Percentiles rank a stretch among this genome's conserved stretches.
Evolutionary conservation across 2,888 invertebrate species (phyloP).

Genomic region (Epinotia nisella): DNA sequence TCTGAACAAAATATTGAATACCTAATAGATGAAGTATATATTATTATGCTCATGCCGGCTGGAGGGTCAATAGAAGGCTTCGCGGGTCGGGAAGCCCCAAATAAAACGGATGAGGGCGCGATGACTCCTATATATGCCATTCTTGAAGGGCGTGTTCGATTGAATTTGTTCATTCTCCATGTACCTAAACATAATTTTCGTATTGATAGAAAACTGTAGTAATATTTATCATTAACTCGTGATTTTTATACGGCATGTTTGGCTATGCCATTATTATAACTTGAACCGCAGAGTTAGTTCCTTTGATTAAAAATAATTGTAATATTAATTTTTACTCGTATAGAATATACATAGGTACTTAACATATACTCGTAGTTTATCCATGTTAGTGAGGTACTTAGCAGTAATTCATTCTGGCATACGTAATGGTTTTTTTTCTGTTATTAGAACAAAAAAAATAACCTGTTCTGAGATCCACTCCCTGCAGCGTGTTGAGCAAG

Average conservation of each 20-base stretch:
- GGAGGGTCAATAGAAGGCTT: slow-evolving; percentile 41
- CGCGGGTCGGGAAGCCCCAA: slow-evolving; percentile 32
- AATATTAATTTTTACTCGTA: too few relatives aligned
- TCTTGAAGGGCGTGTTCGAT: slow-evolving; percentile 26
- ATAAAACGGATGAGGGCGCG: slow-evolving; percentile 40
- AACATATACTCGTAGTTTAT: too few relatives aligned
- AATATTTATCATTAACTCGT: slow-evolving; percentile 14
- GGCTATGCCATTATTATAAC: not conserved
- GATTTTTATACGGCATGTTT: not conserved
- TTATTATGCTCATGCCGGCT: slow-evolving; percentile 39
- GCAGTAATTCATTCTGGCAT: not conserved
- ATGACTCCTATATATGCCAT: slow-evolving; percentile 38
- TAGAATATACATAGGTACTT: too few relatives aligned
- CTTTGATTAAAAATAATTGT: slow-evolving; percentile 11
- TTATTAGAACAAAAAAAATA: too few relatives aligned
- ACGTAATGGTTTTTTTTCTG: too few relatives aligned
- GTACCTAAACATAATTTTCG: slow-evolving; percentile 33
- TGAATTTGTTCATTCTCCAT: slow-evolving; percentile 30
- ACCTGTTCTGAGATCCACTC: too few relatives aligned
- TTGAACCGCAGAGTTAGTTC: not conserved
- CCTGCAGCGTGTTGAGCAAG: too few relatives aligned
- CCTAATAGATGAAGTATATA: slow-evolving; percentile 41
- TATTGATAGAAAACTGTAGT: slow-evolving; percentile 6
- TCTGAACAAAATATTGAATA: slow-evolving; percentile 42
- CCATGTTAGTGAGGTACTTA: not conserved